phyloP scores from a whole-genome alignment of 2,797 vertebrate species.

The Stomatorhinus walkeri region DNA sequence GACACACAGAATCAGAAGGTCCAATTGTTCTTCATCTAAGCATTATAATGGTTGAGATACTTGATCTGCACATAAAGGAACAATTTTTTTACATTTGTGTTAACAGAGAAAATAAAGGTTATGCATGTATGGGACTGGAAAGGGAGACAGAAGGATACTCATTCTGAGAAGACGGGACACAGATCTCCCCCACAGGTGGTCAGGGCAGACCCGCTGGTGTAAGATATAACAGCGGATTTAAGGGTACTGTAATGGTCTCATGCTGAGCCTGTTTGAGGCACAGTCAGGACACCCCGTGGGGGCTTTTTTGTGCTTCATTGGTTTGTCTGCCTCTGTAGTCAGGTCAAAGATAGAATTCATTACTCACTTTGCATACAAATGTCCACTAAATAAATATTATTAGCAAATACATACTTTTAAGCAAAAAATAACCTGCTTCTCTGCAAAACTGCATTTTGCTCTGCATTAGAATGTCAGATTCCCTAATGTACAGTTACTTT shows the following conservation, averaged over 20 bases:
- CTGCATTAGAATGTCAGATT: not conserved
- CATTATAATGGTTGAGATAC: not conserved
- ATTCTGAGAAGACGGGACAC: not conserved
- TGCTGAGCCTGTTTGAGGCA: not conserved
- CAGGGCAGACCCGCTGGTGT: not conserved
- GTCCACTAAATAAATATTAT: not conserved
- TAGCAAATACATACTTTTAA: not conserved
- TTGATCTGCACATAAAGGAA: not conserved
- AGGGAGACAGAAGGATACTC: not conserved
- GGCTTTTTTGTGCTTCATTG: not conserved
- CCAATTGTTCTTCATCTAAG: not conserved
- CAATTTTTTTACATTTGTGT: not conserved
- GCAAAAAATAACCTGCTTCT: not conserved
- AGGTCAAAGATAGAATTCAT: not conserved
- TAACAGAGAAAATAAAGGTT: not conserved
- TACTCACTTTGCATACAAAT: not conserved
- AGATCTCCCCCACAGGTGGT: not conserved
- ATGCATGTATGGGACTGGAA: not conserved
- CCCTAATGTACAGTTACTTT: not conserved
- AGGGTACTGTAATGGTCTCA: not conserved
- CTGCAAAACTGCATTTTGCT: not conserved
- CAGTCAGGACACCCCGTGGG: not conserved
- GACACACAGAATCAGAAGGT: not conserved
- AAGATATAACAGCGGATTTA: not conserved
- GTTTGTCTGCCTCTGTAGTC: not conserved